Evolutionary conservation across 2,797 vertebrate genomes (phyloP), one percentile per base, ranked within the genome.

Genomic region (Takifugu rubripes): DNA sequence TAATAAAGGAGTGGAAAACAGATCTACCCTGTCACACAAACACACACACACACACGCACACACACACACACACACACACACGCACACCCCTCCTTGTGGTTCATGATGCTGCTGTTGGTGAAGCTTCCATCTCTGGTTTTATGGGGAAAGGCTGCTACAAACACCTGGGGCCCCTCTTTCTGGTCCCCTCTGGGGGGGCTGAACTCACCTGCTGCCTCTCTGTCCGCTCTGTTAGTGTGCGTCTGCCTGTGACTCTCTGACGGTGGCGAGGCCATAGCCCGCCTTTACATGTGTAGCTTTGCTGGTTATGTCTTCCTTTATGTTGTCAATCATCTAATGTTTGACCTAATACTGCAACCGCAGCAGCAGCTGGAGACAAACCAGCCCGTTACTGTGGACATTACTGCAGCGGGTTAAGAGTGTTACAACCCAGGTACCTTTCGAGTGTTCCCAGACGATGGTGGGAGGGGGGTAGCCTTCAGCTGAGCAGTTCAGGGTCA

Each of bases 361-460:
- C 27, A 29, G 27, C 27, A 5, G 5, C 2, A 5, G 27, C 27
- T 1, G 27, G 27, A 29, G 27, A 29, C 27, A 29, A 7, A 29
- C 1, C 27, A 29, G 27, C 27, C 1, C 15, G 6, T n/a, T 16
- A 21, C 42, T 49, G 46, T 21, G 42, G 36, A 24, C 11, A 42
- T 26, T 10, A 48, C 55, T 5, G 40, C 26, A 31, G 21, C 21
- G 21, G 21, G 21, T 21, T 21, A 21, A 21, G 21, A 21, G 21
- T 21, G 21, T 21, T 21, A 21, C 21, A 21, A 21, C 21, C 21
- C 42, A 15, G 24, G 64, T 93, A 99, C 97, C 97, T 97, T 99
- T 99, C 0, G 97, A 99, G 86, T 98, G 96, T 62, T 99, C 97
- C 97, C 97, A 99, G 68, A 99, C 93, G 0, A 98, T 98, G 29